These are phyloP conservation scores for Mizuhopecten yessoensis DNA, from an alignment of 1,140 invertebrate species.

Conservation along the genomic window DNA sequence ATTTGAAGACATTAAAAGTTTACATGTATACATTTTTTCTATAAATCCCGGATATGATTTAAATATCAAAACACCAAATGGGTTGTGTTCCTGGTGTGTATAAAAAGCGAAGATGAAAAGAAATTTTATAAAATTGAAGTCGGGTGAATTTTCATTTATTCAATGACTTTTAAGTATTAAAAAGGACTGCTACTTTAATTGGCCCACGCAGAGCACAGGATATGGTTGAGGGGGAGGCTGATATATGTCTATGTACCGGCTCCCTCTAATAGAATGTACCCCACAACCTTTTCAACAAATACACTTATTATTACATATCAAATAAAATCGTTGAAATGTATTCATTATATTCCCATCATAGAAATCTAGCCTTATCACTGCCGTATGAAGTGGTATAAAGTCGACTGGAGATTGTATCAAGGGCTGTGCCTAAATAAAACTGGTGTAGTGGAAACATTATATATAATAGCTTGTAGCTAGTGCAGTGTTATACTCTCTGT, in stretches of 20 bases:
- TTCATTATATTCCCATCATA: background rate
- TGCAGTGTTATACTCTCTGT: too few relatives aligned
- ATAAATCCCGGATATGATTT: slow-evolving; percentile 16
- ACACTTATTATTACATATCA: slow-evolving; percentile 29
- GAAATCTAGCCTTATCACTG: background rate
- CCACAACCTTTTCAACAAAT: slow-evolving; percentile 15
- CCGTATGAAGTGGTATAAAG: background rate
- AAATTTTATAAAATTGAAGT: background rate
- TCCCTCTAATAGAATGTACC: background rate
- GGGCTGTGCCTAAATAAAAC: background rate
- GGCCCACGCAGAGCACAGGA: background rate
- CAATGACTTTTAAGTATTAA: background rate
- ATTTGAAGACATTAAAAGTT: background rate
- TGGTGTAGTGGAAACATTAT: background rate
- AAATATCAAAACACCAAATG: slow-evolving; percentile 17
- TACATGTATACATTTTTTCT: background rate
- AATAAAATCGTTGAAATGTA: slow-evolving; percentile 29
- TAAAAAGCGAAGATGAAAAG: background rate
- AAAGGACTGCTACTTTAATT: slow-evolving; percentile 21
- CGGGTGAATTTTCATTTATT: slow-evolving; percentile 5
- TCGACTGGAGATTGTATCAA: background rate
- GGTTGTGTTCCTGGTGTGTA: background rate
- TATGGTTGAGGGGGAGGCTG: background rate
- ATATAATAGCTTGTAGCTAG: background rate
- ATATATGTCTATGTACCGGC: background rate